Conservation (phyloP, 2,888 invertebrate species). For the Agriopis leucophaearia region DNA sequence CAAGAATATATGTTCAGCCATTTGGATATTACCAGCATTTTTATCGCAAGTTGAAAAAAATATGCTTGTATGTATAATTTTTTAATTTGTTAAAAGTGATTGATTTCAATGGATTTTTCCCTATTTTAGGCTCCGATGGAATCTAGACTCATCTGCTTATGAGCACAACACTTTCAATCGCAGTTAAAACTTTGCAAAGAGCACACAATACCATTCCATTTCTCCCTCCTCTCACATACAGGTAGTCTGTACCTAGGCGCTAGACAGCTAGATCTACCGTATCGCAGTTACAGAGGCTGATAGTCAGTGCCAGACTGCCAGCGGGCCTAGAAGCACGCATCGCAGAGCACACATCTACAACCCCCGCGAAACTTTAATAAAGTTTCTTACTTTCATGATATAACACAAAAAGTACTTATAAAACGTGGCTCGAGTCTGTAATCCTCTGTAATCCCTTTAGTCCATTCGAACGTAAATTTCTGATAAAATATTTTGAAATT, state of each 20-base stretch:
- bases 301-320: conserved; percentile 68
- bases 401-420: conserved; percentile 7
- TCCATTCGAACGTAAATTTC: conserved; percentile 15
- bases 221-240: conserved; percentile 23
- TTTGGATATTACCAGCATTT: too few species aligned
- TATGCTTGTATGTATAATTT: too few species aligned
- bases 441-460: not conserved
- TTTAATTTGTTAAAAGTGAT: too few species aligned
- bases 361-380: conserved; percentile 41
- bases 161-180: not conserved
- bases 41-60: too few species aligned
- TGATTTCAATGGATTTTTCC: too few species aligned
- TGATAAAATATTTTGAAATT: conserved; percentile 17
- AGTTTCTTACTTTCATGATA: conserved; percentile 32
- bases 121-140: not conserved
- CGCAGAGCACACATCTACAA: conserved; percentile 29
- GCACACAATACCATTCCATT: not conserved
- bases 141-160: not conserved
- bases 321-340: conserved; percentile 69
- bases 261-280: conserved; percentile 73
- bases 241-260: conserved; percentile 53
- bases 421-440: conserved; percentile 28
- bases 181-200: not conserved
- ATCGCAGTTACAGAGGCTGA: conserved; percentile 63
- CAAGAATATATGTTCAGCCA: too few species aligned